Conservation (phyloP, 2,113 vertebrate species). For the Gavia stellata region DNA sequence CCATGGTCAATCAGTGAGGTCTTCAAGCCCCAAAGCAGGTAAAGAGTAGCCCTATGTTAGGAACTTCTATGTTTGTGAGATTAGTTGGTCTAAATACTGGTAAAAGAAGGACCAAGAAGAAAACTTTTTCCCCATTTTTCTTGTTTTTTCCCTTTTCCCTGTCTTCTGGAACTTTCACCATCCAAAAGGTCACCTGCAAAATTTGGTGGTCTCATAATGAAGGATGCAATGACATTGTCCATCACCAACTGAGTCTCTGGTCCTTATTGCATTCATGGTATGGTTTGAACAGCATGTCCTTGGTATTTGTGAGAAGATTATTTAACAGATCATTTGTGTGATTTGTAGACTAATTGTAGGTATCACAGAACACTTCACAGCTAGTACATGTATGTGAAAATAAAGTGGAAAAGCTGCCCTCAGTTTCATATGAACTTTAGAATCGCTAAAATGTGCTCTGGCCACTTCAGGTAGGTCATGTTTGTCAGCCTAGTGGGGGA, state of each 20-base stretch:
- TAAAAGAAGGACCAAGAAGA: neutral
- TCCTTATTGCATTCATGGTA: neutral
- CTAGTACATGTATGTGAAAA: neutral
- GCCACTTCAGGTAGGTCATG: neutral
- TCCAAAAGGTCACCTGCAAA: neutral
- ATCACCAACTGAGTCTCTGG: rapidly evolving
- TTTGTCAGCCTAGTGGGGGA: neutral
- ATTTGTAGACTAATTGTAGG: neutral
- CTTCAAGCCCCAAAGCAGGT: neutral
- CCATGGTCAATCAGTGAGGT: neutral
- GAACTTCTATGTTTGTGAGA: neutral
- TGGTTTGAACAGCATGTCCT: rapidly evolving
- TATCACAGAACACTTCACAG: neutral
- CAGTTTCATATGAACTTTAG: neutral
- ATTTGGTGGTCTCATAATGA: neutral
- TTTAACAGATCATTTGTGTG: neutral
- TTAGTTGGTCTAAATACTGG: neutral
- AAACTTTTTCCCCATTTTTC: rapidly evolving
- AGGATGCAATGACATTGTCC: neutral
- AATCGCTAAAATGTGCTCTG: neutral
- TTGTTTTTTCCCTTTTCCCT: neutral
- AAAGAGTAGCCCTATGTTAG: neutral
- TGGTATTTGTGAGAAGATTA: neutral
- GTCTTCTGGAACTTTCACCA: neutral
- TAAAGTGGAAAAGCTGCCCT: neutral